Base-by-base conservation (phyloP, 2,797 vertebrate species). In the Apogon hyalosoma region DNA sequence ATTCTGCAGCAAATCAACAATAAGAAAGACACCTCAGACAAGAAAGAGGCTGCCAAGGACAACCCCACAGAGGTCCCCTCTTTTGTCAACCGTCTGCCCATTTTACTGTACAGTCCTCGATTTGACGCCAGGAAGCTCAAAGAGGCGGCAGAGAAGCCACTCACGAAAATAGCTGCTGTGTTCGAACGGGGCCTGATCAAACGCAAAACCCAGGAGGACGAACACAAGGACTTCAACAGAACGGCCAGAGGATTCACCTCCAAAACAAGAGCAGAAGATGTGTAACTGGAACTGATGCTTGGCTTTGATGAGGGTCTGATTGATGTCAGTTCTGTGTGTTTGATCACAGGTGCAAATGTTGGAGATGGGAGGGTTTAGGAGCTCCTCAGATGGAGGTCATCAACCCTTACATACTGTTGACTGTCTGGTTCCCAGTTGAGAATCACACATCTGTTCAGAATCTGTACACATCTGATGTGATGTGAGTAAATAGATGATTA, bases 101-200 rank as follows among this genome's bases (percentile, higher is more conserved):
- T 98, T 62, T 87, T 97, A 15, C 87, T 99, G 0, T 95, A 95
- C 69, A 94, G 95, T 13, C 98, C 97, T 0, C 94, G 93, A 0
- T 99, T 99, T 16, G 92, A 99, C 0, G 98, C 98, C 47, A 91
- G 97, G 53, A 99, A 97, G 54, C 92, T 99, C 31, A 97, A 93
- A 74, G 96, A 98, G 62, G 93, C 94, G 1, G 96, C 95, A 7
- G 82, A 91, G 31, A 95, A 94, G 69, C 94, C 95, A 0, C 90
- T 96, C 12, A 86, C 90, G 0, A 92, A 88, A 75, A 87, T 94
- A 77, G 89, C 85, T 15, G 74, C 94, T 0, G 60, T 89, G 39
- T 95, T 96, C 5, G 95, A 94, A 52, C 91, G 86, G 64, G 91
- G 92, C 43, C 82, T 90, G 49, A 83, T 94, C 18, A 92, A 92